Conservation (phyloP, 2,113 vertebrate species). For the Peromyscus leucopus region DNA sequence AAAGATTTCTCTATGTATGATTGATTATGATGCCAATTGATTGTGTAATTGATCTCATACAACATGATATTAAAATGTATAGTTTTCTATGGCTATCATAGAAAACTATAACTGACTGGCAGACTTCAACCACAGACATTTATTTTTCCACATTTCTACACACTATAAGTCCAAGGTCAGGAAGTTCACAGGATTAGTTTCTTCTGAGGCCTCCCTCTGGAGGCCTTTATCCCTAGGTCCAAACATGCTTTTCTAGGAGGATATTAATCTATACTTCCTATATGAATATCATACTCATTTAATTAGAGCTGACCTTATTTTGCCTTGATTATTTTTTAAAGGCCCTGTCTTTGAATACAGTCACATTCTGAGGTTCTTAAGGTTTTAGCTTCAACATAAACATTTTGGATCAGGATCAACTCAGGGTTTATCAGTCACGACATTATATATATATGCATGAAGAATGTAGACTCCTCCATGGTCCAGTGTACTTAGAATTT, state of each 20-base stretch:
- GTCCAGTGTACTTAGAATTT: not conserved
- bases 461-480: not conserved
- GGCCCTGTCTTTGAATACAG: not conserved
- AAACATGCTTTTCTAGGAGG: not conserved
- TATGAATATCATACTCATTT: not conserved
- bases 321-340: not conserved
- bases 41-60: no score
- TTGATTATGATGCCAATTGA: no score
- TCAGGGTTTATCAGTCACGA: not conserved
- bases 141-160: not conserved
- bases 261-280: not conserved
- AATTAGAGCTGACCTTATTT: not conserved
- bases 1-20: no score
- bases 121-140: no score
- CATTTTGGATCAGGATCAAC: not conserved
- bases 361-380: not conserved
- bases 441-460: no score
- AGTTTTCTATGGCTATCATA: no score
- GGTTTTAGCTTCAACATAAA: not conserved
- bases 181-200: not conserved
- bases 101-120: no score
- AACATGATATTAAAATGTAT: no score
- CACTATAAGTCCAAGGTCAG: not conserved
- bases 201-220: not conserved
- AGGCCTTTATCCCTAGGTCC: not conserved